These are phyloP conservation scores for Hydropotes inermis DNA, from an alignment of 2,113 vertebrate species.

Conservation along the genomic window DNA sequence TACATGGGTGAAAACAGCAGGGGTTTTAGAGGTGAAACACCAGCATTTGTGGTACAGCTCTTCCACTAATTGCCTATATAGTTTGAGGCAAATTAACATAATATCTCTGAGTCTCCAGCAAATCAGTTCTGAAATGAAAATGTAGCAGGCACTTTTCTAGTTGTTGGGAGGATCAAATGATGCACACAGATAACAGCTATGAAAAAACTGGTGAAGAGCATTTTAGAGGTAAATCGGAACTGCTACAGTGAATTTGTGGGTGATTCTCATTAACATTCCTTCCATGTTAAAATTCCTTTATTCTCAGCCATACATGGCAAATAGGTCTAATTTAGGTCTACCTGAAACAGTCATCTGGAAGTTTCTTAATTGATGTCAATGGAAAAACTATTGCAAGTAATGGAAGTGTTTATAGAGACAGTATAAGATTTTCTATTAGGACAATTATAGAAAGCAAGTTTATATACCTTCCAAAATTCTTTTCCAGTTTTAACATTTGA, in stretches of 20 bases:
- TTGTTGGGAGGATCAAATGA: background rate
- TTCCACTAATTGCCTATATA: background rate
- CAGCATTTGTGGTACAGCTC: rapidly evolving
- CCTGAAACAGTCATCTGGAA: background rate
- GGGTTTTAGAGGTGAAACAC: background rate
- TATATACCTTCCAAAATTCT: background rate
- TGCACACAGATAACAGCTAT: no score
- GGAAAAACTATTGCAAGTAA: background rate
- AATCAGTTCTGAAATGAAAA: background rate
- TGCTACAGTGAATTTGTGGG: no score
- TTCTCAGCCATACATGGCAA: background rate
- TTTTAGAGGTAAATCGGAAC: background rate
- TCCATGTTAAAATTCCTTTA: background rate
- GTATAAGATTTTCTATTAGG: background rate
- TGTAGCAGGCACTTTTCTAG: no score
- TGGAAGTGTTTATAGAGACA: background rate
- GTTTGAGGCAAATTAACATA: background rate
- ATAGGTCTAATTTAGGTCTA: background rate
- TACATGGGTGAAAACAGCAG: background rate
- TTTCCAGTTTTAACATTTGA: background rate
- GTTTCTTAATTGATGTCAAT: background rate
- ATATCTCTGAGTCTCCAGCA: background rate
- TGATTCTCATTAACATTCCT: background rate
- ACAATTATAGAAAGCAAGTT: background rate
- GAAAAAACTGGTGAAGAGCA: background rate